phyloP scores from a whole-genome alignment of 1,140 invertebrate genomes.

The Oryctes rhinoceros region DNA sequence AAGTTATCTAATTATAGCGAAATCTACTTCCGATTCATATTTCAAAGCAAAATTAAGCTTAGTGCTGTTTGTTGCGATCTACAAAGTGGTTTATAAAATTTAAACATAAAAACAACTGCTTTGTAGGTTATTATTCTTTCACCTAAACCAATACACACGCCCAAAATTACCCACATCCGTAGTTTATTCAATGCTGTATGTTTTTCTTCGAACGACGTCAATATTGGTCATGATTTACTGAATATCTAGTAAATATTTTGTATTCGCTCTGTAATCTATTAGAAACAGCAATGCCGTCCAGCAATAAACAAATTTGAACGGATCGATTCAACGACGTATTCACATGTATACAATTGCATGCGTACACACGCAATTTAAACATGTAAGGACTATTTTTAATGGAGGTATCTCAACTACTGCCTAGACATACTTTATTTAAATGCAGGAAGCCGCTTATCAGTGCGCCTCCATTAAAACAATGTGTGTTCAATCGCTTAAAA shows the following conservation, averaged over 20 bases:
- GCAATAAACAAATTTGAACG: not conserved
- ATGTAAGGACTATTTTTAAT: not conserved
- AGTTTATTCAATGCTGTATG: not conserved
- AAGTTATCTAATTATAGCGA: too few relatives aligned
- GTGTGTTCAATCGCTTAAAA: conserved; percentile 23
- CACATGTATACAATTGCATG: not conserved
- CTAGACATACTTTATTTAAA: conserved; percentile 25
- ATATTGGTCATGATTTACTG: not conserved
- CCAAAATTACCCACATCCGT: not conserved
- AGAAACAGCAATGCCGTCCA: not conserved
- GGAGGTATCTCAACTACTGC: not conserved
- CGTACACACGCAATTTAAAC: too few relatives aligned
- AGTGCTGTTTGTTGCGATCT: too few relatives aligned
- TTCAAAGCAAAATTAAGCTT: too few relatives aligned
- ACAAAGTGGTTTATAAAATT: too few relatives aligned
- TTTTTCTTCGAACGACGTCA: not conserved
- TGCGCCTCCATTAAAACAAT: conserved; percentile 14
- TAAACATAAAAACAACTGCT: too few relatives aligned
- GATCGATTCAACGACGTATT: not conserved
- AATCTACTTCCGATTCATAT: too few relatives aligned
- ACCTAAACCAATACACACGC: too few relatives aligned
- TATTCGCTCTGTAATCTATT: not conserved
- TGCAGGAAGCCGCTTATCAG: conserved; percentile 28
- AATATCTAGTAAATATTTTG: not conserved
- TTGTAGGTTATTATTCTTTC: too few relatives aligned